A percentile compares a stretch with the other conserved stretches of the same genome.
phyloP scores from a whole-genome alignment of 2,113 vertebrate species.

The Anhinga anhinga region DNA sequence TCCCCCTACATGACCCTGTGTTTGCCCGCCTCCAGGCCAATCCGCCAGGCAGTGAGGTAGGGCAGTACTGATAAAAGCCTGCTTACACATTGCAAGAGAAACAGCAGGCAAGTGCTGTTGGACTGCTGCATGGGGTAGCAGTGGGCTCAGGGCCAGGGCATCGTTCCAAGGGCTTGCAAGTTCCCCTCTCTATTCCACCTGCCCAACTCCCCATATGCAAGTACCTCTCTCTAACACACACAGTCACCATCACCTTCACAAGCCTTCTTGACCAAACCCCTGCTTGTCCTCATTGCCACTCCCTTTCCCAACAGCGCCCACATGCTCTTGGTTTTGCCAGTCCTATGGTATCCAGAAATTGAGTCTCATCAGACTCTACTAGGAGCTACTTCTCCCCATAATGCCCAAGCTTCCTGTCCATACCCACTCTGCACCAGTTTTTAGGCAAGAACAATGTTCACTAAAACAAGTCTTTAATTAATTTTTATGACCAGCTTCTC shows the following conservation, averaged over 20 bases:
- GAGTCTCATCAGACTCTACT: not conserved
- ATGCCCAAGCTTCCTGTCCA: not conserved
- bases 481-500: not conserved
- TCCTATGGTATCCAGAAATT: not conserved
- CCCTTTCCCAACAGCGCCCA: not conserved
- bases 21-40: not conserved
- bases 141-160: not conserved
- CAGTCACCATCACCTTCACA: not conserved
- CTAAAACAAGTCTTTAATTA: not conserved
- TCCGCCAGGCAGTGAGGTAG: fast-evolving
- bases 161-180: not conserved
- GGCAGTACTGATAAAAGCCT: not conserved
- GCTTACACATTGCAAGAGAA: not conserved
- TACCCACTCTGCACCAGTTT: not conserved
- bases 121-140: not conserved
- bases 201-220: not conserved
- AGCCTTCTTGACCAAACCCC: not conserved
- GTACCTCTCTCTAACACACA: not conserved
- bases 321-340: not conserved
- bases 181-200: not conserved
- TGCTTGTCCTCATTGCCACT: not conserved
- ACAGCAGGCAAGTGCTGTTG: not conserved
- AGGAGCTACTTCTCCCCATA: not conserved
- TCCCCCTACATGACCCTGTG: not conserved
- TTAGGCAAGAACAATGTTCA: not conserved